Evolutionary conservation across 2,113 vertebrate genomes (phyloP).

Genomic region (Toxotes chatareus): DNA sequence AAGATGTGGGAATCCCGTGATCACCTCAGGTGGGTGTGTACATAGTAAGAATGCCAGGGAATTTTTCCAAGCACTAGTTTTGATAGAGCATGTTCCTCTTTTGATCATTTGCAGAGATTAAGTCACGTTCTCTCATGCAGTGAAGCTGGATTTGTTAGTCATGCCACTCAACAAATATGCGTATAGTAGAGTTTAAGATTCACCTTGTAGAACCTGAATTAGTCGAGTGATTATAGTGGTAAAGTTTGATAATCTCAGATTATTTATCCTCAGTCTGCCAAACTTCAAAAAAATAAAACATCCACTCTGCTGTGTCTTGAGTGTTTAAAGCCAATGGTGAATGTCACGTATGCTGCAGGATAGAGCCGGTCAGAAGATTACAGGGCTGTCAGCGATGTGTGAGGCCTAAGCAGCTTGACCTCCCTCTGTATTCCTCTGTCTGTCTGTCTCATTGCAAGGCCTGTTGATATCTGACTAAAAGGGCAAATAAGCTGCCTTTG

Average conservation of each 20-base stretch:
- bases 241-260: neutral
- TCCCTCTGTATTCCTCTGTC: constrained; percentile 36
- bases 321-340: constrained; percentile 2
- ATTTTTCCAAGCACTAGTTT: neutral
- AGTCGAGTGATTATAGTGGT: neutral
- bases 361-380: constrained; percentile 48
- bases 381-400: constrained; percentile 26
- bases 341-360: constrained; percentile 26
- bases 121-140: constrained; percentile 34
- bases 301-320: neutral
- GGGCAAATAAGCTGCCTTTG: constrained; percentile 33
- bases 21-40: constrained; percentile 36
- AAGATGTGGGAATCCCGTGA: constrained; percentile 27
- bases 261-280: neutral
- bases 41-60: neutral
- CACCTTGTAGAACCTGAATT: neutral
- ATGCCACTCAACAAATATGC: constrained; percentile 1
- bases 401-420: constrained; percentile 63
- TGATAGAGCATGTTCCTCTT: constrained; percentile 18
- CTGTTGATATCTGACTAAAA: constrained; percentile 38
- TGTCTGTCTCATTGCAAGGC: constrained; percentile 13
- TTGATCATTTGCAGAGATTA: neutral
- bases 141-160: neutral
- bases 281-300: neutral
- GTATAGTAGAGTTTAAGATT: neutral